Evolutionary conservation across 2,113 vertebrate genomes (phyloP).

Genomic region (Ceratotherium simum): DNA sequence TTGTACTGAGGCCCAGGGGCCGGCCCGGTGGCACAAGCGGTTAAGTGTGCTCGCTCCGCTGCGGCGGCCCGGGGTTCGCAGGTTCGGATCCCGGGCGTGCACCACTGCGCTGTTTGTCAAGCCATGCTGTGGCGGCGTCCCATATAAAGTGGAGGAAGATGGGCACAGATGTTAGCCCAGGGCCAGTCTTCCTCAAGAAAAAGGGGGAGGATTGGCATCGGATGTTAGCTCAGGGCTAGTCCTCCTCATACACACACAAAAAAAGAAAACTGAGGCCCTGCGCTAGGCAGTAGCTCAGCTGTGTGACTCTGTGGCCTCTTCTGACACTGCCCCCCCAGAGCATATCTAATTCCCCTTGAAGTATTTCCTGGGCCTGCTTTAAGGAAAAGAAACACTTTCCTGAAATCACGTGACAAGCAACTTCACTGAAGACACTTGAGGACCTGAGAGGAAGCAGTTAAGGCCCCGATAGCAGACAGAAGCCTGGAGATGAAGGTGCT

Average conservation of each 20-base stretch:
- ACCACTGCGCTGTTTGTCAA: no score
- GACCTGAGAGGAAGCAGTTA: neutral
- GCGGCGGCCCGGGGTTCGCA: no score
- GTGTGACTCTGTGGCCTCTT: neutral
- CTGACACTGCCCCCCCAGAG: neutral
- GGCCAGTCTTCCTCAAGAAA: no score
- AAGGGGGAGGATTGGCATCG: no score
- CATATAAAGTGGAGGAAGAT: no score
- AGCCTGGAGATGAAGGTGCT: neutral
- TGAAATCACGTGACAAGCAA: neutral
- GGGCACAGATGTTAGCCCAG: no score
- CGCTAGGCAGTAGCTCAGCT: neutral
- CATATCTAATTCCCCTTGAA: constrained; percentile 9
- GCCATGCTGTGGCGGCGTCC: no score
- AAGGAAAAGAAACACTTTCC: neutral
- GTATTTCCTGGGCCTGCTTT: neutral
- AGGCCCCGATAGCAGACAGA: neutral
- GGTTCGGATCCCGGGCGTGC: no score
- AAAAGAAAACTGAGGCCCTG: neutral
- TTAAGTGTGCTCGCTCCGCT: no score
- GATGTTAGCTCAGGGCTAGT: no score
- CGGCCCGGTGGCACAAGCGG: no score
- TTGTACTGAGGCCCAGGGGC: neutral
- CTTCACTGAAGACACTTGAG: neutral
- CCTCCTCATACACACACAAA: no score